Percentiles rank a stretch among this genome's conserved stretches.
phyloP scores from a whole-genome alignment of 2,797 vertebrate species.

The Sebastes iracundus region DNA sequence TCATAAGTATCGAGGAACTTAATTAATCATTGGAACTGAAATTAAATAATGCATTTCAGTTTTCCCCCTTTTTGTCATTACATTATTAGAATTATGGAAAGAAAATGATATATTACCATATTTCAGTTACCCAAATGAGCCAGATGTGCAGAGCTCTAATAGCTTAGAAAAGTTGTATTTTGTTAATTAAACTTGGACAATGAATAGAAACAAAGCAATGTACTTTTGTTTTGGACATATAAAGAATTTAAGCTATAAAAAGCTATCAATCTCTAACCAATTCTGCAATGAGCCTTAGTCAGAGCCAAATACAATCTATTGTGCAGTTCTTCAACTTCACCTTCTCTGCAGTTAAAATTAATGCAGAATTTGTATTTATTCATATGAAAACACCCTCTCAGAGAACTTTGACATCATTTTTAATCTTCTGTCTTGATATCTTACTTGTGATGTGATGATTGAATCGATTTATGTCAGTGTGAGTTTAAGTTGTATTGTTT shows the following conservation, averaged over 20 bases:
- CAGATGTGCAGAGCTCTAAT: neutral
- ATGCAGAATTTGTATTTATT: constrained; percentile 7
- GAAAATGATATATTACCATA: neutral
- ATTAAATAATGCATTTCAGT: neutral
- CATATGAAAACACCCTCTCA: neutral
- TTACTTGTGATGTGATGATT: constrained; percentile 12
- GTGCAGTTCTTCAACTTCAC: neutral
- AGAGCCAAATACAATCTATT: neutral
- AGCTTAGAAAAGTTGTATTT: neutral
- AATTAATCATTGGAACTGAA: neutral
- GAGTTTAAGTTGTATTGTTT: constrained; percentile 20
- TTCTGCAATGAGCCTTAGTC: neutral
- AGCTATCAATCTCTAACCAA: neutral
- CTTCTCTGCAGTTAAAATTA: neutral
- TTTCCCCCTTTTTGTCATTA: neutral
- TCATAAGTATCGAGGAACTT: neutral
- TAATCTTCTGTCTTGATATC: constrained; percentile 28
- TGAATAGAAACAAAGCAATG: neutral
- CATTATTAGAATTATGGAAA: neutral
- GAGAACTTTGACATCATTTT: constrained; percentile 30
- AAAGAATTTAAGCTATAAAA: neutral
- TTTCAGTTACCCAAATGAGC: neutral
- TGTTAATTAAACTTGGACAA: neutral
- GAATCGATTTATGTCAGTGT: constrained; percentile 27
- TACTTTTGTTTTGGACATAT: neutral